Percentiles rank a stretch among this genome's conserved stretches.
phyloP scores from a whole-genome alignment of 1,140 invertebrate genomes.

The Drosophila neocordata region DNA sequence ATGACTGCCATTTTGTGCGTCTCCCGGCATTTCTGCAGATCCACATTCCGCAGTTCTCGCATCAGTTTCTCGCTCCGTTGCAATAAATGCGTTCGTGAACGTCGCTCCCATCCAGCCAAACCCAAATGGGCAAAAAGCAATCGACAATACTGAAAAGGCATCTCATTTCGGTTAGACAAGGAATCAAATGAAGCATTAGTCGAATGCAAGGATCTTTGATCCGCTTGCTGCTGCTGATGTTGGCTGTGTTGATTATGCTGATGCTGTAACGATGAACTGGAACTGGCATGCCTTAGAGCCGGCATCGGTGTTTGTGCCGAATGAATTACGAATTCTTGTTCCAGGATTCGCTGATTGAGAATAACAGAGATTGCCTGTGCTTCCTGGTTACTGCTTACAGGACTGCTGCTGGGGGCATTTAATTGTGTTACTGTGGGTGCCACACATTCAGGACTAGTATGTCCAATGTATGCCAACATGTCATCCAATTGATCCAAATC shows the following conservation, averaged over 20 bases:
- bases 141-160: constrained; percentile 91
- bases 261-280: constrained; percentile 46
- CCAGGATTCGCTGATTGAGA: constrained; percentile 90
- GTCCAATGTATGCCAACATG: constrained; percentile 94
- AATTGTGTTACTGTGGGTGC: constrained; percentile 87
- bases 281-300: constrained; percentile 43
- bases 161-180: constrained; percentile 65
- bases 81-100: constrained; percentile 92
- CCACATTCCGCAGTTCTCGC: constrained; percentile 95
- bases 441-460: constrained; percentile 95
- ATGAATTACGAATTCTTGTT: constrained; percentile 87
- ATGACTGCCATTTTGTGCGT: constrained; percentile 99
- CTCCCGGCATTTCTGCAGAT: constrained; percentile 95
- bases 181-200: constrained; percentile 69
- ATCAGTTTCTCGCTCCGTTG: constrained; percentile 95
- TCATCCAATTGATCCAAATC: constrained; percentile 97
- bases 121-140: constrained; percentile 95
- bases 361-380: constrained; percentile 93
- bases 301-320: constrained; percentile 72
- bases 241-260: not conserved
- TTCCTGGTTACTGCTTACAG: constrained; percentile 88
- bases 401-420: constrained; percentile 89
- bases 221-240: constrained; percentile 22
- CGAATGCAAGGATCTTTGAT: constrained; percentile 68
- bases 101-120: constrained; percentile 93